Conservation (phyloP, 1,140 invertebrate genomes). For the Cherax destructor region DNA sequence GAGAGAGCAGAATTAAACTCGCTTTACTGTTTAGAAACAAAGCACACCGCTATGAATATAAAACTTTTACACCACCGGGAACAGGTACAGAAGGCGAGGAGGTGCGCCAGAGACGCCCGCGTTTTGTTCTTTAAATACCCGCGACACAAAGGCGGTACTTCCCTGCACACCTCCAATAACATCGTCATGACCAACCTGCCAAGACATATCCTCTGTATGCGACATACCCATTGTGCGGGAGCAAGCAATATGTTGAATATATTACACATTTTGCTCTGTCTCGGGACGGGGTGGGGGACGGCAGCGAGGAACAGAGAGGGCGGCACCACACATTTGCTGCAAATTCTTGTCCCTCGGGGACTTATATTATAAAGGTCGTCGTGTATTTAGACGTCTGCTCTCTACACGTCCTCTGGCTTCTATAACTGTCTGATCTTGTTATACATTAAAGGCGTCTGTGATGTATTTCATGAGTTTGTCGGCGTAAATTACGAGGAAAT, state of each 20-base stretch:
- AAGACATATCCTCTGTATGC: constrained; percentile 35
- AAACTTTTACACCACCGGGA: constrained; percentile 11
- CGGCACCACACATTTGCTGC: background rate
- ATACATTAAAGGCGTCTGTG: no score
- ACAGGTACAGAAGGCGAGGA: constrained; percentile 26
- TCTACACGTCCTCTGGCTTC: no score
- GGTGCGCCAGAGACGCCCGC: background rate
- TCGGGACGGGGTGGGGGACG: background rate
- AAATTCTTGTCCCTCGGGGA: background rate
- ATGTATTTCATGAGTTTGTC: no score
- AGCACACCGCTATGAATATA: constrained; percentile 27
- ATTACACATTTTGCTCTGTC: constrained; percentile 19
- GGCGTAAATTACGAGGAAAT: no score
- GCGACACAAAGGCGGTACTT: background rate
- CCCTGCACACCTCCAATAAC: background rate
- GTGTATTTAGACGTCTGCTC: background rate
- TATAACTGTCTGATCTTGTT: background rate
- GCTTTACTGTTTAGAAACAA: constrained; percentile 31
- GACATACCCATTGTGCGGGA: constrained; percentile 35
- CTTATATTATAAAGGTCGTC: background rate
- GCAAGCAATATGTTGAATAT: constrained; percentile 40
- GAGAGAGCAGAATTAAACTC: constrained; percentile 26
- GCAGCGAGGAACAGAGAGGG: background rate
- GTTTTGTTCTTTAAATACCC: background rate
- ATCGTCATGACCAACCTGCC: constrained; percentile 22